Percentiles rank a stretch among this genome's conserved stretches.
Conservation (phyloP, 2,113 vertebrate species). For the Cynocephalus volans region DNA sequence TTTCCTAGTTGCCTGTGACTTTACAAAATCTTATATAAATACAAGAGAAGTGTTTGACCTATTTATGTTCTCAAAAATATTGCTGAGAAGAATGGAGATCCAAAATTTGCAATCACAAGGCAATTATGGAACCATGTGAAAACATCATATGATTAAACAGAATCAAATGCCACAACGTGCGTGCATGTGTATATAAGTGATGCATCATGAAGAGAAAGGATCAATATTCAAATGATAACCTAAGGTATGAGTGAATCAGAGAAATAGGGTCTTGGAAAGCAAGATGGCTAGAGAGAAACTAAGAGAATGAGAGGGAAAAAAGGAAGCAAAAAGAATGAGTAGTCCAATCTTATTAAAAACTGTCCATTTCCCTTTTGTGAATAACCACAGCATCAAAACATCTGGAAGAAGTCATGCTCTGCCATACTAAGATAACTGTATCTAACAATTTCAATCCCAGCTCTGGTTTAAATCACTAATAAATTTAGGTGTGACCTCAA, state of each 20-base stretch:
- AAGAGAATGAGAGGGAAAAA: not conserved
- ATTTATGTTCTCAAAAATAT: conserved; percentile 57
- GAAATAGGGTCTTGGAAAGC: not conserved
- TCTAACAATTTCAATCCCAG: not conserved
- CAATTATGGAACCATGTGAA: not conserved
- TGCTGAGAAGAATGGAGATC: not conserved
- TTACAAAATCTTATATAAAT: not conserved
- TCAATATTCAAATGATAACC: not conserved
- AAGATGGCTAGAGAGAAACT: not conserved
- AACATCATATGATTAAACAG: not conserved
- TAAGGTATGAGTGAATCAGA: not conserved
- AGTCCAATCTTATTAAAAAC: not conserved
- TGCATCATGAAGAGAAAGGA: not conserved
- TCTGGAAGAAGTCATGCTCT: not conserved
- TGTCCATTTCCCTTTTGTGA: not conserved
- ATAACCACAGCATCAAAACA: not conserved
- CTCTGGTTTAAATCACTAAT: not conserved
- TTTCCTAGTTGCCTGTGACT: not conserved
- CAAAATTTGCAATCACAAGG: not conserved
- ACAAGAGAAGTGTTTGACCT: not conserved
- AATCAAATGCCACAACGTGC: not conserved
- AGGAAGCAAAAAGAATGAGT: not conserved
- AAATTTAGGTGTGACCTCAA: not conserved
- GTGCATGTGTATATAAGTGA: not conserved
- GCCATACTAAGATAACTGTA: not conserved